Percentiles rank a stretch among this genome's conserved stretches.
Conservation (phyloP, 2,888 invertebrate species). For the Cinara cedri region DNA sequence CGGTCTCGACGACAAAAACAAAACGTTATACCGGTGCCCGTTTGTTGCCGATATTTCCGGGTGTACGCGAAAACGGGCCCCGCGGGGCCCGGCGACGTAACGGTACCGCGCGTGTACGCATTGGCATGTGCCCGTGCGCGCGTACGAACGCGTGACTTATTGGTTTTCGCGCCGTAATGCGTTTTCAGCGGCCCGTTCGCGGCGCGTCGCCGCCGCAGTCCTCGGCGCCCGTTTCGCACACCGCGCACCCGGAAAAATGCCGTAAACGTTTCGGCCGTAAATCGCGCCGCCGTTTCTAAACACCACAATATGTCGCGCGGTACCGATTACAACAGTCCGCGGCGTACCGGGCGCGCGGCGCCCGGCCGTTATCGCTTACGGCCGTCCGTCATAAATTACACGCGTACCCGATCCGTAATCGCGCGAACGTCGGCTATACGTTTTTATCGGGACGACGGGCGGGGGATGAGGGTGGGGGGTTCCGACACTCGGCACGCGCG, state of each 20-base stretch:
- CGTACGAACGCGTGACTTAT: slow-evolving; percentile 25
- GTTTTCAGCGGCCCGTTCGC: slow-evolving; percentile 18
- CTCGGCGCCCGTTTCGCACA: background rate
- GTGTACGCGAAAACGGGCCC: background rate
- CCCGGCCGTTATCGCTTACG: background rate
- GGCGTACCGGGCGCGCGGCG: background rate
- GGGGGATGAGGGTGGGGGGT: too few relatives aligned
- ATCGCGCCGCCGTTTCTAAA: slow-evolving; percentile 1
- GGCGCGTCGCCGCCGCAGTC: slow-evolving; percentile 29
- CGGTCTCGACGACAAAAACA: too few relatives aligned
- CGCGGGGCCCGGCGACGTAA: background rate
- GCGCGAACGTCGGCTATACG: too few relatives aligned
- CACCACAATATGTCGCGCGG: background rate
- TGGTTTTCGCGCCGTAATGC: background rate
- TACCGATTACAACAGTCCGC: background rate
- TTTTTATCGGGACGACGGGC: too few relatives aligned
- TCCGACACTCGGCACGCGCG: too few relatives aligned
- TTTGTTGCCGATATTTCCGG: too few relatives aligned
- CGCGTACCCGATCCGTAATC: too few relatives aligned
- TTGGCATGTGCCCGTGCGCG: background rate
- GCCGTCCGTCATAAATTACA: background rate
- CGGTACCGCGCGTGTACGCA: background rate
- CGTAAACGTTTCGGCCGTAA: slow-evolving; percentile 40
- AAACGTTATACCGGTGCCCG: background rate
- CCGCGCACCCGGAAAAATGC: slow-evolving; percentile 10